Evolutionary conservation across 2,113 vertebrate genomes (phyloP), one percentile per base, ranked within the genome.

Genomic region (Strigops habroptila): DNA sequence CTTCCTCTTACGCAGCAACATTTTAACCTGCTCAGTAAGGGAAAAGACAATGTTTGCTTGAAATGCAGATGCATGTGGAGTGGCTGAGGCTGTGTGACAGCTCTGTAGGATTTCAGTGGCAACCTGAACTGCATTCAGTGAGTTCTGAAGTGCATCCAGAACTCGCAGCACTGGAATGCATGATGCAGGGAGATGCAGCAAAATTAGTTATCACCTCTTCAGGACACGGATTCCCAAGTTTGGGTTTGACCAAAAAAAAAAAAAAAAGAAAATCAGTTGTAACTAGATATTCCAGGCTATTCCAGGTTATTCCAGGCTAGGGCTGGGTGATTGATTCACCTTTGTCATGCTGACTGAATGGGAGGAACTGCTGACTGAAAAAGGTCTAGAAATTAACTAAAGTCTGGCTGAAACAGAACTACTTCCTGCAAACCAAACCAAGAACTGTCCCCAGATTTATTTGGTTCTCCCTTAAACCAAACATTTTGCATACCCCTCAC

Each of bases 11-110:
- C 2, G 18, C 27, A 48, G 43, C 46, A 78, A 51, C 10, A 31
- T 28, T 31, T 78, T 65, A 59, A 59, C 46, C 19, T 48, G 14
- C 43, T 88, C n/a, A 31, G 39, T 3, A 5, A 68, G 30, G 48
- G 25, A 74, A 90, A 86, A 78, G 22, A 15, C 3, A 12, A 12
- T 3, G 3, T 59, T 65, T 80, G 24, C 21, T 51, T 64, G 76
- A 93, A 81, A 78, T 19, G 23, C 33, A 71, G 55, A 22, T 23
- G 11, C 8, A 55, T 0, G 0, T 21, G 25, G 24, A 0, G 0
- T 28, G 24, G 15, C 1, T 3, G 44, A 77, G 30, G 6, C 64
- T 55, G 10, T 31, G 28, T 43, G 16, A 69, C 62, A 44, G 5
- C 13, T 37, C 27, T 41, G 27, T 5, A 21, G 52, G 44, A 68